Conservation (phyloP, 2,888 invertebrate species). For the Stegana nigrithorax region DNA sequence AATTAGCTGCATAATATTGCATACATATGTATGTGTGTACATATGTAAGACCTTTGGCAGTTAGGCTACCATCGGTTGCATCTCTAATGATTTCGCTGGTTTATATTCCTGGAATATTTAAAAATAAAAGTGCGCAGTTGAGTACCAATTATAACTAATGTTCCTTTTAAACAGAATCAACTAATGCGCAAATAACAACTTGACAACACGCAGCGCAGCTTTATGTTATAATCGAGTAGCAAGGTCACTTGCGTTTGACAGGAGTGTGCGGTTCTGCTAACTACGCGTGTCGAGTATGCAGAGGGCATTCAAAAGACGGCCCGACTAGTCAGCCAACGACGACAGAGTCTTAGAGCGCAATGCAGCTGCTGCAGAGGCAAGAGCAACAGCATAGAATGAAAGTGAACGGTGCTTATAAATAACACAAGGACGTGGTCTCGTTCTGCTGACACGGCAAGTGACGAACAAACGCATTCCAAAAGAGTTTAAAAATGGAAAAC, state of each 20-base stretch:
- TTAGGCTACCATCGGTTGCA: too few species aligned
- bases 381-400: conserved; percentile 6
- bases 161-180: too few species aligned
- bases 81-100: too few species aligned
- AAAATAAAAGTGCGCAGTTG: too few species aligned
- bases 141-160: too few species aligned
- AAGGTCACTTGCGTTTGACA: background rate
- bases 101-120: too few species aligned
- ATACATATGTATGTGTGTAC: conserved; percentile 1
- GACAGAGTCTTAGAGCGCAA: background rate
- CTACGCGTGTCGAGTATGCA: background rate
- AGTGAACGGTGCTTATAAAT: conserved; percentile 42
- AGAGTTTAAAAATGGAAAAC: too few species aligned
- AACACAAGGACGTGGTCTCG: conserved; percentile 52
- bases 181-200: too few species aligned
- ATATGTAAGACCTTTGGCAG: conserved; percentile 6
- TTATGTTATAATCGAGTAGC: too few species aligned
- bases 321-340: background rate
- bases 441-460: background rate
- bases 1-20: background rate
- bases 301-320: background rate
- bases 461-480: background rate
- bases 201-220: too few species aligned
- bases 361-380: background rate
- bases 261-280: background rate